Evolutionary conservation across 2,888 invertebrate genomes (phyloP).

Genomic region (Lissocephala sabroskyi): DNA sequence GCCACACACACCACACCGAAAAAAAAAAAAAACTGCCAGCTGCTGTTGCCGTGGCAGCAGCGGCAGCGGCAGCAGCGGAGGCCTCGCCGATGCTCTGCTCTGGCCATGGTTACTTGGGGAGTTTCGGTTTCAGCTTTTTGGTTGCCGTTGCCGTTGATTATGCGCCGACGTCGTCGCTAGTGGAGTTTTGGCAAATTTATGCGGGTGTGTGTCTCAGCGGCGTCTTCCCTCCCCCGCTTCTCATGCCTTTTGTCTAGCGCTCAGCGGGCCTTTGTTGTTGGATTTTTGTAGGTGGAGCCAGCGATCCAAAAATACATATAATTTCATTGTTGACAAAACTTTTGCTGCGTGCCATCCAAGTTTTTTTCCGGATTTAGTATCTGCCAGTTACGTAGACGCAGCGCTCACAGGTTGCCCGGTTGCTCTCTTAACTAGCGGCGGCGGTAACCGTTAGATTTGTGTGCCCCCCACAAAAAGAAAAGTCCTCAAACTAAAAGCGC

Average conservation of each 20-base stretch:
- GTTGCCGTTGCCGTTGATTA: slow-evolving; percentile 21
- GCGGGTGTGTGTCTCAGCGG: slow-evolving; percentile 48
- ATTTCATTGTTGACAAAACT: slow-evolving; percentile 60
- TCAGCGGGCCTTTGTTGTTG: slow-evolving; percentile 24
- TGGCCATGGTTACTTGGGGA: slow-evolving; percentile 23
- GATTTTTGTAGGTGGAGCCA: slow-evolving; percentile 67
- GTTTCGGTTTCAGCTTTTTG: slow-evolving; percentile 16
- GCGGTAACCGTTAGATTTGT: too few relatives aligned
- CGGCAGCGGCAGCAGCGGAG: slow-evolving; percentile 6
- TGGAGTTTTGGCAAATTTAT: slow-evolving; percentile 63
- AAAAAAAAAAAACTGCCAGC: too few relatives aligned
- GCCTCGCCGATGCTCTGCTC: slow-evolving; percentile 21
- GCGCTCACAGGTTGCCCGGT: slow-evolving; percentile 55
- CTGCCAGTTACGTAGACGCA: slow-evolving; percentile 52
- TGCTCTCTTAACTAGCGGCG: too few relatives aligned
- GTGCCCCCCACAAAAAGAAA: too few relatives aligned
- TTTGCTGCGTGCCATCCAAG: slow-evolving; percentile 31
- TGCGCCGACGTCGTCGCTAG: slow-evolving; percentile 27
- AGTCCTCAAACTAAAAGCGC: too few relatives aligned
- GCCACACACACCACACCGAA: too few relatives aligned
- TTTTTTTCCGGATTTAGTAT: slow-evolving; percentile 40
- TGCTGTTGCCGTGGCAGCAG: slow-evolving; percentile 13
- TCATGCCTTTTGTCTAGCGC: slow-evolving; percentile 6
- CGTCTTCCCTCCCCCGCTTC: background rate
- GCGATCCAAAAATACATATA: slow-evolving; percentile 38